Evolutionary conservation across 1,140 invertebrate genomes (phyloP).

Genomic region (Bactericera cockerelli): DNA sequence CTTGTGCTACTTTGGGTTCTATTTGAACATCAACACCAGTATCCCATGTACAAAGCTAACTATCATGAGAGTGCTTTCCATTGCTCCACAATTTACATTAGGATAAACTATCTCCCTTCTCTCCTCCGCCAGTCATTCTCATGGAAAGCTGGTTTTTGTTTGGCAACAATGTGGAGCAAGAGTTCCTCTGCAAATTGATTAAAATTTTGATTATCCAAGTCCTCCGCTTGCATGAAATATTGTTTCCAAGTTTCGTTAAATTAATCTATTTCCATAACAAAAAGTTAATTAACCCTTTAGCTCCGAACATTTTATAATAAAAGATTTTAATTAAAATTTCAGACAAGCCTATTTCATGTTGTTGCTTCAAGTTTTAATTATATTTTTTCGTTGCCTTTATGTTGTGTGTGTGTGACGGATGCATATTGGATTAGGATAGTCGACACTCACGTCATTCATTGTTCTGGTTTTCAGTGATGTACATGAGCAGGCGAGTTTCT

Average conservation of each 20-base stretch:
- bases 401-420: constrained; percentile 3
- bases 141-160: no score
- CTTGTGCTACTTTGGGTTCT: no score
- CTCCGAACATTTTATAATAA: constrained; percentile 8
- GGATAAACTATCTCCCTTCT: no score
- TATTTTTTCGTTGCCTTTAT: not conserved
- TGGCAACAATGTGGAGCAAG: no score
- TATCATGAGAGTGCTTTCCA: no score
- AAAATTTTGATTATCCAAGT: no score
- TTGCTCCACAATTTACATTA: no score
- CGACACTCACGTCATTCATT: not conserved
- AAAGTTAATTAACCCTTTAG: constrained; percentile 8
- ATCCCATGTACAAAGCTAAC: no score
- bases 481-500: not conserved
- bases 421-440: not conserved
- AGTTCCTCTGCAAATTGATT: no score
- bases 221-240: not conserved
- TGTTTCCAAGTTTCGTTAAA: not conserved
- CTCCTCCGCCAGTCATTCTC: no score
- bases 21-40: no score
- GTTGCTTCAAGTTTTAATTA: constrained; percentile 6
- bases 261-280: constrained; percentile 8
- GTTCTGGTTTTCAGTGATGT: not conserved
- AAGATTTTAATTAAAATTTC: constrained; percentile 8
- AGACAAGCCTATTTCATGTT: constrained; percentile 9